These are phyloP conservation scores for Rostratula benghalensis DNA, from an alignment of 2,113 vertebrate genomes.

Conservation along the genomic window DNA sequence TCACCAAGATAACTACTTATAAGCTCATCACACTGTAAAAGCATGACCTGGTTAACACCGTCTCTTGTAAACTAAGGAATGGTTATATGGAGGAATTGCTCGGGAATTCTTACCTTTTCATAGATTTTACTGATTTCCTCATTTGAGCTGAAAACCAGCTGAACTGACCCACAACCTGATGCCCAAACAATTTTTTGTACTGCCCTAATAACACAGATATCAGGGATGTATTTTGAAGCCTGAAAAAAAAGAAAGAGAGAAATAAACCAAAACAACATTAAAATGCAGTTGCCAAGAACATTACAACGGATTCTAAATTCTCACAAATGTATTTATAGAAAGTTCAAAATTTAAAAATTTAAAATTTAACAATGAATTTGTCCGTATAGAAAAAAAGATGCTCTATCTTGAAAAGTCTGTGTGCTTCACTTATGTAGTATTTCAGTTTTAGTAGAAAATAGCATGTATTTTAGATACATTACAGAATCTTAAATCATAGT, in stretches of 20 bases:
- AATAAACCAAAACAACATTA: neutral
- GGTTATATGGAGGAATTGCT: neutral
- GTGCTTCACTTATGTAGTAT: neutral
- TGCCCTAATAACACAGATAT: constrained; percentile 97
- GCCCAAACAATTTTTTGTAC: constrained; percentile 99
- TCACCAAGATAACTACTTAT: neutral
- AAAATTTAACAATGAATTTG: neutral
- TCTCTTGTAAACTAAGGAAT: neutral
- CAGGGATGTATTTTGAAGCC: constrained; percentile 98
- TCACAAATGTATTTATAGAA: neutral
- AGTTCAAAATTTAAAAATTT: neutral
- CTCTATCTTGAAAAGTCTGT: neutral
- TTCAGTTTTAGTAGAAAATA: neutral
- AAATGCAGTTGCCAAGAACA: neutral
- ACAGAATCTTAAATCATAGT: neutral
- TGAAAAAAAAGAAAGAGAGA: constrained; percentile 80
- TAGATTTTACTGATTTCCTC: constrained; percentile 99
- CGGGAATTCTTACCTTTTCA: constrained; percentile 86
- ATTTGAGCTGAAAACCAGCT: constrained; percentile 96
- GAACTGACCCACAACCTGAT: constrained; percentile 94
- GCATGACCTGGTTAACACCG: neutral
- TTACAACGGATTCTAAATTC: neutral
- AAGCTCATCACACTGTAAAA: neutral
- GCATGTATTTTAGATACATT: neutral
- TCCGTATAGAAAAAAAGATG: neutral